Conservation (phyloP, 2,797 vertebrate genomes). For the Eulemur rubriventer region DNA sequence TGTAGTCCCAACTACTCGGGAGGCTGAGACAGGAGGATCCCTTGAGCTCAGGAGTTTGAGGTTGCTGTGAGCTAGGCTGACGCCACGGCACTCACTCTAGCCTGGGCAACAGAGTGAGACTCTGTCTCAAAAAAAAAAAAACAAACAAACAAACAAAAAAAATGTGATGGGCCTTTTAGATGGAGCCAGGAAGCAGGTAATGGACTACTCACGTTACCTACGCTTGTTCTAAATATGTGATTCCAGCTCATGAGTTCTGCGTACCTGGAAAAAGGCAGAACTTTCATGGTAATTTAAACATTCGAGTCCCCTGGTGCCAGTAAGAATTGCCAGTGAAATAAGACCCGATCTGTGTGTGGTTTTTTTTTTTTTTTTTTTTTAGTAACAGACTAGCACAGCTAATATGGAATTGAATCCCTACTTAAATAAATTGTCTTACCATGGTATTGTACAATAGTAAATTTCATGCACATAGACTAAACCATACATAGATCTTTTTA, state of each 20-base stretch:
- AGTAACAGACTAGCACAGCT: not conserved
- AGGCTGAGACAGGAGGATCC: too few relatives aligned
- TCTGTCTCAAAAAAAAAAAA: too few relatives aligned
- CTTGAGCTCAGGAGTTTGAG: too few relatives aligned
- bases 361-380: not conserved
- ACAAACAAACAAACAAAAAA: too few relatives aligned
- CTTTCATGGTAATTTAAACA: not conserved
- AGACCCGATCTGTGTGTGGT: not conserved
- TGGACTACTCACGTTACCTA: not conserved
- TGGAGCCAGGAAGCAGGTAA: not conserved
- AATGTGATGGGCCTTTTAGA: not conserved
- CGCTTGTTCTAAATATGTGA: not conserved
- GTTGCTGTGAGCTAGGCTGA: too few relatives aligned
- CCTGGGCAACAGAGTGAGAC: too few relatives aligned
- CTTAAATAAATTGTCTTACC: conserved; percentile 17
- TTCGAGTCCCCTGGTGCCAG: not conserved
- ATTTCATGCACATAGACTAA: not conserved
- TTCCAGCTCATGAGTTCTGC: not conserved
- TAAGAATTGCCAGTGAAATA: conserved; percentile 17
- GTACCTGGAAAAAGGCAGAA: not conserved
- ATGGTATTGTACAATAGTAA: not conserved
- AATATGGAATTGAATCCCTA: not conserved
- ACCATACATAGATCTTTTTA: not conserved
- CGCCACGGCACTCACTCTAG: too few relatives aligned
- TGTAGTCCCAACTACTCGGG: too few relatives aligned